These are phyloP conservation scores for Sebastes melanostomus DNA, from an alignment of 2,797 vertebrate species.

Conservation along the genomic window DNA sequence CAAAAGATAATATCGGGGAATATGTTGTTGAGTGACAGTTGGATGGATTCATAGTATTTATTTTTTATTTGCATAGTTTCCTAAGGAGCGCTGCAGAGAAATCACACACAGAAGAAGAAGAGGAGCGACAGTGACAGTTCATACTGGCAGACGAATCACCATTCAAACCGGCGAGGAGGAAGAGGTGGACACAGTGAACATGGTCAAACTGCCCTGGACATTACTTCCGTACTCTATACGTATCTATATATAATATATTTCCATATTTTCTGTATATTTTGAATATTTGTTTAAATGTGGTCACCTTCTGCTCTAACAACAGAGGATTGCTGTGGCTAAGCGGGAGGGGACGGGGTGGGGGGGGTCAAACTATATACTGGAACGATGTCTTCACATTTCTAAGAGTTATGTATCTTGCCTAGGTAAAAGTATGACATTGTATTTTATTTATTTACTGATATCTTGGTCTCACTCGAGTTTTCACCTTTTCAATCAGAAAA, in stretches of 20 bases:
- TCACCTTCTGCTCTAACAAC: slow-evolving; percentile 73
- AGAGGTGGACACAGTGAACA: slow-evolving; percentile 62
- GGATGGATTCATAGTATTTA: slow-evolving; percentile 77
- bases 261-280: slow-evolving; percentile 89
- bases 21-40: slow-evolving; percentile 67
- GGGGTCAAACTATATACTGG: slow-evolving; percentile 64
- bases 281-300: slow-evolving; percentile 87
- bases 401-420: slow-evolving; percentile 75
- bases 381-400: slow-evolving; percentile 79
- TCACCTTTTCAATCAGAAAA: slow-evolving; percentile 71
- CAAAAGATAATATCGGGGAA: slow-evolving; percentile 66
- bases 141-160: slow-evolving; percentile 58
- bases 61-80: slow-evolving; percentile 79
- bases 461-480: slow-evolving; percentile 71
- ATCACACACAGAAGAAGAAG: slow-evolving; percentile 39
- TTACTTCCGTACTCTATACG: slow-evolving; percentile 80
- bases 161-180: slow-evolving; percentile 55
- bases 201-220: slow-evolving; percentile 80
- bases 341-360: not conserved
- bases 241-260: slow-evolving; percentile 86
- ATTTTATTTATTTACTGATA: slow-evolving; percentile 77
- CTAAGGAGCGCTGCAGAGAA: slow-evolving; percentile 67
- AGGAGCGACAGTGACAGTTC: slow-evolving; percentile 39
- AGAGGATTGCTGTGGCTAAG: slow-evolving; percentile 61
- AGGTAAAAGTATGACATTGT: slow-evolving; percentile 73